A percentile compares a stretch with the other conserved stretches of the same genome.
Evolutionary conservation across 1,140 invertebrate species (phyloP).

Genomic region (Ips nitidus): DNA sequence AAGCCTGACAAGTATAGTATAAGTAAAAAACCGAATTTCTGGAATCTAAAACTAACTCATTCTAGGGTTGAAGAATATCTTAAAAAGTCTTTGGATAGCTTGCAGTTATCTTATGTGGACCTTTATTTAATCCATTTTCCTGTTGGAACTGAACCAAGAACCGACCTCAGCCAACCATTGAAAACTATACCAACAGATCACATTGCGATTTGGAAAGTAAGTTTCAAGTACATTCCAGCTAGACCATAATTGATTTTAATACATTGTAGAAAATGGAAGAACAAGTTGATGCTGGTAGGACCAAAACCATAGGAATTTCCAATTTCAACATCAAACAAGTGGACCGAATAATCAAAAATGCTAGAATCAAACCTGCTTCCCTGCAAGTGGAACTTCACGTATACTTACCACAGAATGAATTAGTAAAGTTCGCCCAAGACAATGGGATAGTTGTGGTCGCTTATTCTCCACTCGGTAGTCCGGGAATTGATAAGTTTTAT

Average conservation of each 20-base stretch:
- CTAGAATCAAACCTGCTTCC: conserved; percentile 68
- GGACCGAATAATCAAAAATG: conserved; percentile 61
- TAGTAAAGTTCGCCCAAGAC: conserved; percentile 71
- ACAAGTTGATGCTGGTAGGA: conserved; percentile 62
- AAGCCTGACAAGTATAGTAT: neutral
- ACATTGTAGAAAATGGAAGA: conserved; percentile 69
- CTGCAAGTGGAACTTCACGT: conserved; percentile 79
- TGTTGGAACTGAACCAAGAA: conserved; percentile 62
- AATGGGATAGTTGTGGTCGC: conserved; percentile 76
- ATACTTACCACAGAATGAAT: conserved; percentile 74
- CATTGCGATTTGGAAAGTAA: conserved; percentile 70
- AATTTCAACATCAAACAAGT: conserved; percentile 78
- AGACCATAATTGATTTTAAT: neutral
- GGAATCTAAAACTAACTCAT: neutral
- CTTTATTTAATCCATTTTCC: conserved; percentile 82
- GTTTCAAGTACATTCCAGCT: conserved; percentile 8
- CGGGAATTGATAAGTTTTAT: conserved; percentile 59
- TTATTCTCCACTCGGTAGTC: conserved; percentile 79
- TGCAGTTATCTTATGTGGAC: conserved; percentile 78
- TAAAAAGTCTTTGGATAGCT: conserved; percentile 67
- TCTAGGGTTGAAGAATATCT: conserved; percentile 53
- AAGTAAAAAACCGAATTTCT: neutral
- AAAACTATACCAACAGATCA: conserved; percentile 66
- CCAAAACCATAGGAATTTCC: conserved; percentile 72
- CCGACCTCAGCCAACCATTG: conserved; percentile 48